Evolutionary conservation across 2,113 vertebrate genomes (phyloP).

Genomic region (Channa maculata): DNA sequence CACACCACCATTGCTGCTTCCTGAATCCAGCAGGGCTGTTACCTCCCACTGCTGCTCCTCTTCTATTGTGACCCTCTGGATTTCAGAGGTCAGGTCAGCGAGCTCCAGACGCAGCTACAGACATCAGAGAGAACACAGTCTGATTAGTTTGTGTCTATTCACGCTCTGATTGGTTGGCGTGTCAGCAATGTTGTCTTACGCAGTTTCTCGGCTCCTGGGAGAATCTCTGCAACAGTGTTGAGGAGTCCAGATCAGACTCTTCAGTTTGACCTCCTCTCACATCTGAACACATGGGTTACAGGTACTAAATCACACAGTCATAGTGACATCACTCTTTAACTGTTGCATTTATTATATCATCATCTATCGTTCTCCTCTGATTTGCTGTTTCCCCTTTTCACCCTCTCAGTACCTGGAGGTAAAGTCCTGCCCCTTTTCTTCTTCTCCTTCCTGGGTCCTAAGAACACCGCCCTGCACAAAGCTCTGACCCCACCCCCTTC

Average conservation of each 20-base stretch:
- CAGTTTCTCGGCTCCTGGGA: conserved; percentile 88
- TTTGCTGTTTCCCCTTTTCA: conserved; percentile 69
- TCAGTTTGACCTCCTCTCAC: conserved; percentile 67
- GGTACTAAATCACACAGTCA: conserved; percentile 26
- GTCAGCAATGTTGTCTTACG: conserved; percentile 72
- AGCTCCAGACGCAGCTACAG: conserved; percentile 80
- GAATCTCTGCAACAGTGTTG: conserved; percentile 86
- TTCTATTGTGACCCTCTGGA: conserved; percentile 68
- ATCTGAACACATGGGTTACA: conserved; percentile 26
- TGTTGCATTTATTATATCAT: neutral
- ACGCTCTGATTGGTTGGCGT: neutral
- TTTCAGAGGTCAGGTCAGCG: conserved; percentile 71
- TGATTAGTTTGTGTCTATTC: neutral
- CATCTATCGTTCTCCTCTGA: conserved; percentile 60
- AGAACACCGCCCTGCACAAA: conserved; percentile 89
- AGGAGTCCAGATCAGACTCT: conserved; percentile 90
- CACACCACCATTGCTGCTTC: neutral
- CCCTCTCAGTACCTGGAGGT: conserved; percentile 66
- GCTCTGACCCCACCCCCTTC: conserved; percentile 78
- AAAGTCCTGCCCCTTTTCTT: conserved; percentile 69
- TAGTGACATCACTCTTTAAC: neutral
- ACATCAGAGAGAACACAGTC: conserved; percentile 29
- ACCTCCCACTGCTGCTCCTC: conserved; percentile 66
- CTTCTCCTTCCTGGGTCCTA: conserved; percentile 88
- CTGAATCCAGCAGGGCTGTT: neutral